Evolutionary conservation across 1,140 invertebrate species (phyloP).

Genomic region (Ylistrum balloti): DNA sequence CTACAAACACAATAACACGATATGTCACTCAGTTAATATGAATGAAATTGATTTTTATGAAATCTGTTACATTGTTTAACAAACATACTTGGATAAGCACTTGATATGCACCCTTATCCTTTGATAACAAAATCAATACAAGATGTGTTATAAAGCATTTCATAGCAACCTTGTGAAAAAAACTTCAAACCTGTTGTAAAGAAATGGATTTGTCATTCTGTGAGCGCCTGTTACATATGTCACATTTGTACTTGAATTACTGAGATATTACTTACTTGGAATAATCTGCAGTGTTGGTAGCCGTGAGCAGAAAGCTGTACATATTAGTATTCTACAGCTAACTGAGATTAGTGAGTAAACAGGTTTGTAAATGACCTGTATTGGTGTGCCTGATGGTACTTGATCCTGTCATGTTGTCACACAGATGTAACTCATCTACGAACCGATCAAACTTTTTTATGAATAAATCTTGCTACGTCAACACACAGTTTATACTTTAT

Average conservation of each 20-base stretch:
- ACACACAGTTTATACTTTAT: too few relatives aligned
- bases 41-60: slow-evolving; percentile 22
- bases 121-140: slow-evolving; percentile 29
- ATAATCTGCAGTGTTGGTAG: background rate
- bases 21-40: background rate
- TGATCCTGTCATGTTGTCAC: background rate
- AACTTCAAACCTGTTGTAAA: slow-evolving; percentile 19
- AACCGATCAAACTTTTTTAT: background rate
- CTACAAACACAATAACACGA: background rate
- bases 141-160: slow-evolving; percentile 13
- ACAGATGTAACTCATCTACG: background rate
- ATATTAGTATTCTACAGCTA: background rate
- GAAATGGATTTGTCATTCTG: background rate
- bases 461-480: too few relatives aligned
- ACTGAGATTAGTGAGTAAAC: slow-evolving; percentile 14
- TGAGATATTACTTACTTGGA: background rate
- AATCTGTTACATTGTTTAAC: slow-evolving; percentile 28
- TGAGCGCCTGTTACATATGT: slow-evolving; percentile 15
- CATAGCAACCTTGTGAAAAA: slow-evolving; percentile 1
- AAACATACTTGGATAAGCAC: slow-evolving; percentile 11
- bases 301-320: background rate
- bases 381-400: slow-evolving; percentile 22
- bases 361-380: slow-evolving; percentile 15
- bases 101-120: slow-evolving; percentile 8
- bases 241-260: slow-evolving; percentile 22